Percentiles rank a stretch among this genome's conserved stretches.
Conservation (phyloP, 2,797 vertebrate genomes). For the Schizopygopsis malacanthus region DNA sequence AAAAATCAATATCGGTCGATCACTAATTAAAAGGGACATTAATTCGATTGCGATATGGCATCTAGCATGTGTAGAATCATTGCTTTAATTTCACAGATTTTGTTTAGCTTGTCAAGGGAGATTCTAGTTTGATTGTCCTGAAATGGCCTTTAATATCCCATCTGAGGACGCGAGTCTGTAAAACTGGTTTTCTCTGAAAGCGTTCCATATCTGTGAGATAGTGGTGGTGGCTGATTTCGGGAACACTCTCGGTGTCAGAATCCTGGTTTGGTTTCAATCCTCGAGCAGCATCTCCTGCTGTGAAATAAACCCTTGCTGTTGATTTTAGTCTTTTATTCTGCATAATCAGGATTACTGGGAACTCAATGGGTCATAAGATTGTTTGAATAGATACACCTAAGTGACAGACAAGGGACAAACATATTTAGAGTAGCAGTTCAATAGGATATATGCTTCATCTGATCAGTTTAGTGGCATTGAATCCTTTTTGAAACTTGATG, state of each 20-base stretch:
- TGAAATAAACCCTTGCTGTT: constrained; percentile 32
- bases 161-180: not conserved
- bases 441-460: not conserved
- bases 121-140: too few species aligned
- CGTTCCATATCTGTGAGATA: not conserved
- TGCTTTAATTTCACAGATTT: constrained; percentile 27
- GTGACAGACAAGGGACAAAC: not conserved
- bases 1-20: too few species aligned
- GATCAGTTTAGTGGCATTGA: not conserved
- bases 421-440: not conserved
- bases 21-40: constrained; percentile 19
- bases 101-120: not conserved
- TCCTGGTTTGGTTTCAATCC: constrained; percentile 16
- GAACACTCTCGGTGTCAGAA: not conserved
- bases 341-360: not conserved
- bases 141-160: not conserved
- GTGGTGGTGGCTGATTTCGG: not conserved
- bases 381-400: not conserved
- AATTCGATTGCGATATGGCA: constrained; percentile 32
- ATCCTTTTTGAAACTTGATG: not conserved
- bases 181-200: not conserved
- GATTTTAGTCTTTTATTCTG: constrained; percentile 19
- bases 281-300: not conserved
- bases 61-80: constrained; percentile 17
- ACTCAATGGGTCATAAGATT: not conserved